These are phyloP conservation scores for Sphaeridia pumilis DNA, from an alignment of 2,888 invertebrate species.

Conservation along the genomic window DNA sequence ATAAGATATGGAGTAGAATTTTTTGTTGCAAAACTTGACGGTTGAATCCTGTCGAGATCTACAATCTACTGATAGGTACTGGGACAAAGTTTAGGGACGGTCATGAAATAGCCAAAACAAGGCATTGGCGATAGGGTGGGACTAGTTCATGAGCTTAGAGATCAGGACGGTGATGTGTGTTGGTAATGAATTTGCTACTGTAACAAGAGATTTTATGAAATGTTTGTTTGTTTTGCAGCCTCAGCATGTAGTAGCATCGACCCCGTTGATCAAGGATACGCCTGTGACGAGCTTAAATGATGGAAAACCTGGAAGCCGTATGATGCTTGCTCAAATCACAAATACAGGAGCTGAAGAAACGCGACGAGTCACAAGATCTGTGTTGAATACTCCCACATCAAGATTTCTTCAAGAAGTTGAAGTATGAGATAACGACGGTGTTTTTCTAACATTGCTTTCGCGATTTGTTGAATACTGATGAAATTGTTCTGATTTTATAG, in stretches of 20 bases:
- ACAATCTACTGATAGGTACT: too few species aligned
- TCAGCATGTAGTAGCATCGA: slow-evolving; percentile 8
- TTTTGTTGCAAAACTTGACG: too few species aligned
- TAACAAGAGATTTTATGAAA: too few species aligned
- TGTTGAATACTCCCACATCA: slow-evolving; percentile 10
- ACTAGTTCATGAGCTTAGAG: too few species aligned
- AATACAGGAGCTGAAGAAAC: slow-evolving; percentile 1
- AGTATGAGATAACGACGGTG: slow-evolving; percentile 1
- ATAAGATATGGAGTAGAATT: too few species aligned
- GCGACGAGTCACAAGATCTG: not conserved
- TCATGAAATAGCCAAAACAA: too few species aligned
- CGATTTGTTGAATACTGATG: too few species aligned
- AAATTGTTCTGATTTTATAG: slow-evolving; percentile 12
- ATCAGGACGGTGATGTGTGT: too few species aligned
- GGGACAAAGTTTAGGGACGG: too few species aligned
- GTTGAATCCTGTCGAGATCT: too few species aligned
- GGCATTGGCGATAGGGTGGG: too few species aligned
- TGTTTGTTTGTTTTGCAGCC: not conserved
- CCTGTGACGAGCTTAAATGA: slow-evolving; percentile 6
- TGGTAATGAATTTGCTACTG: too few species aligned
- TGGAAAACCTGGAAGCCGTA: slow-evolving; percentile 14
- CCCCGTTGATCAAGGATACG: slow-evolving; percentile 5
- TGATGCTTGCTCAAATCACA: not conserved
- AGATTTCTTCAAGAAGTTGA: slow-evolving; percentile 12
- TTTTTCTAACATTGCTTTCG: not conserved